phyloP scores from a whole-genome alignment of 2,797 vertebrate genomes.

The Amazonetta brasiliensis region DNA sequence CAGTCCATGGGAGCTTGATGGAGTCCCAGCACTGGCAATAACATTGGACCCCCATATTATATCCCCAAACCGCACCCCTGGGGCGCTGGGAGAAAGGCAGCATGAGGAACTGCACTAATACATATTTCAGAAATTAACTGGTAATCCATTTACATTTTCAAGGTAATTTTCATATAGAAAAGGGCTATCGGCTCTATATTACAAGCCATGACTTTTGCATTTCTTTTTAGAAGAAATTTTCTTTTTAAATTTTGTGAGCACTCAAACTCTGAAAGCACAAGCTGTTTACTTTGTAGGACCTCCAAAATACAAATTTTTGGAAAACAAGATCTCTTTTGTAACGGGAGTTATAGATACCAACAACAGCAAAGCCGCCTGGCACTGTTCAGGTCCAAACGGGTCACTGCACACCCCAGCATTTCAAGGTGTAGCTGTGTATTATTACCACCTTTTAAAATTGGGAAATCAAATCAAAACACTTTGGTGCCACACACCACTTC shows the following conservation, averaged over 20 bases:
- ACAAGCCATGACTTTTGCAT: neutral
- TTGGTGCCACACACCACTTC: fast-evolving
- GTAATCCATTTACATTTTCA: neutral
- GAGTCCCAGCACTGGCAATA: neutral
- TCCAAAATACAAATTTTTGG: neutral
- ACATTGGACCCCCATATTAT: no score
- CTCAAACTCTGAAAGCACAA: neutral
- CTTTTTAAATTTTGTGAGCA: no score
- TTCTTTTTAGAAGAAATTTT: neutral
- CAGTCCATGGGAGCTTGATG: neutral
- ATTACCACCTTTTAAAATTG: neutral
- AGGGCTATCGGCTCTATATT: neutral
- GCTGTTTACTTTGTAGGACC: neutral
- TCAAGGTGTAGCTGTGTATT: neutral
- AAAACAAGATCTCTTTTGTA: neutral
- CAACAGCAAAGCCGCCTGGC: neutral
- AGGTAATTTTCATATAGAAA: neutral
- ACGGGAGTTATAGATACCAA: neutral
- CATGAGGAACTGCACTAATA: neutral
- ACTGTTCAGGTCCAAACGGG: neutral
- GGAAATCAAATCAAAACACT: neutral
- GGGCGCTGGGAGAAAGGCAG: neutral
- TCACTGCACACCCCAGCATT: neutral
- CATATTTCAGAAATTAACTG: neutral
- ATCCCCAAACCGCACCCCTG: fast-evolving